Evolutionary conservation across 2,888 invertebrate genomes (phyloP).

Genomic region (Caenorhabditis sp.): DNA sequence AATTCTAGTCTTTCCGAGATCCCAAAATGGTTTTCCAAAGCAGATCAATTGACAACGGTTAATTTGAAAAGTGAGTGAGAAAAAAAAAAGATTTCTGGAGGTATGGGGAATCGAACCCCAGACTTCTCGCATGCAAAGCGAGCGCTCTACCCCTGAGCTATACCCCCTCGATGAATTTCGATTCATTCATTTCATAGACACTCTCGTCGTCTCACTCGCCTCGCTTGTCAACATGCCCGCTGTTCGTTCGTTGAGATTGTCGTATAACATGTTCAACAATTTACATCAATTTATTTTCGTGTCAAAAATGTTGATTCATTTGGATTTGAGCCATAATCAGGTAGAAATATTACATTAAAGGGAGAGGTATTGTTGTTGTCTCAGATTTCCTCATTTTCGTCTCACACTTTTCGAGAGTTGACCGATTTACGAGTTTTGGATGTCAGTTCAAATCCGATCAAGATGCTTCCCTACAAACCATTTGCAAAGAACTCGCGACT

Average conservation of each 20-base stretch:
- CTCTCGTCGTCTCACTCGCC: constrained; percentile 42
- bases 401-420: constrained; percentile 58
- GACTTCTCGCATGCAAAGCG: constrained; percentile 52
- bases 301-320: constrained; percentile 41
- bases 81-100: constrained; percentile 31
- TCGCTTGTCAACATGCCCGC: constrained; percentile 46
- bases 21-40: constrained; percentile 57
- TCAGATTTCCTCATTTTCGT: constrained; percentile 56
- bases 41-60: constrained; percentile 13
- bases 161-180: constrained; percentile 9
- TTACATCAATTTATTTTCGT: constrained; percentile 44
- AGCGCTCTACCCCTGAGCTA: constrained; percentile 50
- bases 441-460: constrained; percentile 55
- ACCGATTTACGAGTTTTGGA: constrained; percentile 54
- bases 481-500: constrained; percentile 50
- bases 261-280: constrained; percentile 54
- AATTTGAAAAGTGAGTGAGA: constrained; percentile 28
- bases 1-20: constrained; percentile 51
- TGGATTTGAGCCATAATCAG: constrained; percentile 58
- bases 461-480: constrained; percentile 52
- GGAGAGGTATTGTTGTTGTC: background rate
- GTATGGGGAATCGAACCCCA: constrained; percentile 58
- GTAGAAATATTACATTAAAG: constrained; percentile 26
- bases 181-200: constrained; percentile 31
- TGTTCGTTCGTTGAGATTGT: constrained; percentile 47